A percentile compares a stretch with the other conserved stretches of the same genome.
phyloP scores from a whole-genome alignment of 1,140 invertebrate species.

The Whitmania pigra region DNA sequence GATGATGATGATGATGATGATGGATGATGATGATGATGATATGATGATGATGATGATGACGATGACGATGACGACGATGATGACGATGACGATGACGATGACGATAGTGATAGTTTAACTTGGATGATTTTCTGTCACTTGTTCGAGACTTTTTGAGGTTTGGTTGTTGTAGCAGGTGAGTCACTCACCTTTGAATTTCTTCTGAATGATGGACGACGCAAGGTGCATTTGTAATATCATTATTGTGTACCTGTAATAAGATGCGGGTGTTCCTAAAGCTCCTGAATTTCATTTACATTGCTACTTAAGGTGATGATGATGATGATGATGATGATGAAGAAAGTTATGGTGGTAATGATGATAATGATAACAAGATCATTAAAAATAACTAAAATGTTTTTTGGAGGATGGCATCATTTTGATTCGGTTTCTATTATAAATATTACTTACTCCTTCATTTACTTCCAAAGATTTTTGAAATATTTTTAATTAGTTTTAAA shows the following conservation, averaged over 20 bases:
- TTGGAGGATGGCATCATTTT: background rate
- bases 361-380: background rate
- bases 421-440: background rate
- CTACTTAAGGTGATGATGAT: constrained; percentile 1
- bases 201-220: too few relatives aligned
- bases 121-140: too few relatives aligned
- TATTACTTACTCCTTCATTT: too few relatives aligned
- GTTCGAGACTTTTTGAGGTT: too few relatives aligned
- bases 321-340: background rate
- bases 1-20: constrained; percentile 21
- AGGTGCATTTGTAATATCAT: too few relatives aligned
- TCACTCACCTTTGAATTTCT: too few relatives aligned
- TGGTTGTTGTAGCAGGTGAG: too few relatives aligned
- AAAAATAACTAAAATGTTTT: background rate
- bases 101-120: constrained; percentile 17
- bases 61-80: constrained; percentile 22
- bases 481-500: background rate
- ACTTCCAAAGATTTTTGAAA: background rate
- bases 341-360: background rate
- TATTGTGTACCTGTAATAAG: too few relatives aligned
- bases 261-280: too few relatives aligned
- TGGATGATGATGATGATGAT: constrained; percentile 22
- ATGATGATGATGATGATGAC: constrained; percentile 16
- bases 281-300: too few relatives aligned
- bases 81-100: constrained; percentile 24